Base-by-base conservation (phyloP, 2,113 vertebrate species). In the Columba janthina region DNA sequence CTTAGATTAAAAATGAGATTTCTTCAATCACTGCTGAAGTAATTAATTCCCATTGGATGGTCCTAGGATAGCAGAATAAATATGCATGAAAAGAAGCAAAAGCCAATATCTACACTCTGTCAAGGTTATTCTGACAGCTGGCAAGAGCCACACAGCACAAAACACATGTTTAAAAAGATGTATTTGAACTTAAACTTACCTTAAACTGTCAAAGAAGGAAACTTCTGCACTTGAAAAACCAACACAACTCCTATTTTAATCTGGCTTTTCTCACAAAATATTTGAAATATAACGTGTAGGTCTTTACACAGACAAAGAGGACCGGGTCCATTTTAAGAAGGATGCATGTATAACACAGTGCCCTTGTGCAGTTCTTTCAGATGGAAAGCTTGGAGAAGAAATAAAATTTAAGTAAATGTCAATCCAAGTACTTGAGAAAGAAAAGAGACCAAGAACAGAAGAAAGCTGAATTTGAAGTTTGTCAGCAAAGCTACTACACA, bases 1-100 rank as follows among this genome's bases (percentile, higher is more conserved):
- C 79, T 93, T 77, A 67, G 53, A 88, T 89, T 76, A 82, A 75
- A 94, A 93, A 58, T 34, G 85, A 66, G 15, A 70, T 76, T 77
- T 86, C 56, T 90, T 94, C 60, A 90, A 32, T 89, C 60, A 50
- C 5, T 74, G 14, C 79, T 81, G 65, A 84, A 92, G 61, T 57
- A 88, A 93, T 83, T 76, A 94, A 86, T 92, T 94, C 92, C 80
- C 72, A 77, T 46, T 83, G 61, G 79, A 93, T 74, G 20, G 38
- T 74, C 61, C 32, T 56, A 79, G 60, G 7, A 40, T 26, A 92
- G 46, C n/a, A 94, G 53, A 84, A 93, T 84, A 94, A 86, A 80
- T 62, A 90, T 5, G 10, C 34, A 74, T 67, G 70, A 84, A 73
- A 71, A 88, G 51, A 62, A 20, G 84, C 53, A 14, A 77, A 90